Percentiles rank a stretch among this genome's conserved stretches.
These are phyloP conservation scores for Caenorhabditis becei DNA, from an alignment of 2,888 invertebrate genomes.

Conservation along the genomic window DNA sequence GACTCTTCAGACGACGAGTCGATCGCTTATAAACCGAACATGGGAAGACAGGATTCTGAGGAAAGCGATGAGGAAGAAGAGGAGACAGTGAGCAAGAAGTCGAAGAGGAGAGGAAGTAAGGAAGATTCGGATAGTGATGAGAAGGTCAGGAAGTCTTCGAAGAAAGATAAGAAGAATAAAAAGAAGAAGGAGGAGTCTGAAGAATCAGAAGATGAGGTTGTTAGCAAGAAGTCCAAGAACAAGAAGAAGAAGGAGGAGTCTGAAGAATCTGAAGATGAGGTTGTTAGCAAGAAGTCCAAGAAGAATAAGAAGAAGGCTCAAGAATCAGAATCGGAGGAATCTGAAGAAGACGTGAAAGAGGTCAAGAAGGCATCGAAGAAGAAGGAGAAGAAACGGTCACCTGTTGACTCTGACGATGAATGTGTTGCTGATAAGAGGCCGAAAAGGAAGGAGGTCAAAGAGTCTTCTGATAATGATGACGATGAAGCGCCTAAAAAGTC, in stretches of 20 bases:
- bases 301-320: slow-evolving; percentile 16
- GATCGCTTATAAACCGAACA: not conserved
- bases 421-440: too few species aligned
- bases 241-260: slow-evolving; percentile 17
- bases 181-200: not conserved
- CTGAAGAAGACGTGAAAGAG: slow-evolving; percentile 14
- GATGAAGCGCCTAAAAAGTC: too few species aligned
- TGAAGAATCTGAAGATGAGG: slow-evolving; percentile 26
- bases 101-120: slow-evolving; percentile 6
- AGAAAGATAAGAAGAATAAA: slow-evolving; percentile 9
- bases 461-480: too few species aligned
- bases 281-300: not conserved
- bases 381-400: slow-evolving; percentile 15
- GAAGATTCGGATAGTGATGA: slow-evolving; percentile 13
- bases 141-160: not conserved
- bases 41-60: not conserved
- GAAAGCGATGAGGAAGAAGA: slow-evolving; percentile 17
- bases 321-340: slow-evolving; percentile 3
- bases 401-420: too few species aligned
- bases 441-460: too few species aligned
- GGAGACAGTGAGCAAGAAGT: slow-evolving; percentile 3
- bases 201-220: not conserved
- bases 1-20: slow-evolving; percentile 23
- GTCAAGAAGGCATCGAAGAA: slow-evolving; percentile 10
- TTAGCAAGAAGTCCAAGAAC: not conserved